Percentiles rank a stretch among this genome's conserved stretches.
Evolutionary conservation across 2,113 vertebrate genomes (phyloP).

Genomic region (Barnardius zonarius): DNA sequence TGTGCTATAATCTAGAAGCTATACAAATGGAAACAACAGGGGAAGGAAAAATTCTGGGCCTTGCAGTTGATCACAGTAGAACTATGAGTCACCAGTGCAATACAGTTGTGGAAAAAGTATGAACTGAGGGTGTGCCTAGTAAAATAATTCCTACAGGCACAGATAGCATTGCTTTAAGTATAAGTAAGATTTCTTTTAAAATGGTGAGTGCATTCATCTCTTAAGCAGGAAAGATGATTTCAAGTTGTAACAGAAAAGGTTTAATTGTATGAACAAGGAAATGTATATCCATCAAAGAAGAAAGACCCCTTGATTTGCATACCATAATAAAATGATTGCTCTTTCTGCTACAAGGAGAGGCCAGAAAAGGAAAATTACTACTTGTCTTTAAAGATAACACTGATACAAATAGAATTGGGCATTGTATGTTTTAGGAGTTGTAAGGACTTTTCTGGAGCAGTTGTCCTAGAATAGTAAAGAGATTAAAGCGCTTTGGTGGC

Average conservation of each 20-base stretch:
- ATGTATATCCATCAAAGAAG: background rate
- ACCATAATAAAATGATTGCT: background rate
- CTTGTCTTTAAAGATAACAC: background rate
- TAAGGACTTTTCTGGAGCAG: background rate
- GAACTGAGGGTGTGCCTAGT: background rate
- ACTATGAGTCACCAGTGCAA: background rate
- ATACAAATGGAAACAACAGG: background rate
- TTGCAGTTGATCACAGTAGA: background rate
- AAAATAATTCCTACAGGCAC: background rate
- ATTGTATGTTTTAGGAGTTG: background rate
- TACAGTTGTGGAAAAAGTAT: background rate
- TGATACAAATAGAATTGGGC: background rate
- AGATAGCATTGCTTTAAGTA: background rate
- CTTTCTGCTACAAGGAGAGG: background rate
- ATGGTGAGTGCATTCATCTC: background rate
- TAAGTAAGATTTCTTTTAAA: background rate
- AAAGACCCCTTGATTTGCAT: background rate
- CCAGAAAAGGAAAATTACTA: background rate
- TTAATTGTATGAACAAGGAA: background rate
- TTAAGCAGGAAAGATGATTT: background rate
- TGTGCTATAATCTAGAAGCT: background rate
- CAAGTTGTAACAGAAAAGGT: background rate
- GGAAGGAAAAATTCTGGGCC: background rate
- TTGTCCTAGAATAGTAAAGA: background rate
- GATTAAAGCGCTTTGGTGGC: background rate